These are phyloP conservation scores for Montipora cactus DNA, from an alignment of 64 coral and sea anemone genomes.

Conservation along the genomic window DNA sequence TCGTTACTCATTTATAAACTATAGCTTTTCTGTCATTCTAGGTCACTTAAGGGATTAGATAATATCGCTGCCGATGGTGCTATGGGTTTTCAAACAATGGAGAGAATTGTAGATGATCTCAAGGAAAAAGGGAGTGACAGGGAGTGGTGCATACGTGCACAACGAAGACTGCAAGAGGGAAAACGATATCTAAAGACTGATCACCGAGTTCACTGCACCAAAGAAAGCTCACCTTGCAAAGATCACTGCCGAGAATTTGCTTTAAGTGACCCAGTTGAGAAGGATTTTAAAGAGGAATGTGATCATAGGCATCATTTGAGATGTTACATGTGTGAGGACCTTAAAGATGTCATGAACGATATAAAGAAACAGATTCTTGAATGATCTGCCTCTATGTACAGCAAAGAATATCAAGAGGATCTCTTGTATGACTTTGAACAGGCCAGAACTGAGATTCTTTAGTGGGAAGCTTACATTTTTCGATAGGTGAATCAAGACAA, in stretches of 20 bases:
- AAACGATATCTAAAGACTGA: slow-evolving; percentile 64
- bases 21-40: background rate
- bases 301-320: too few species aligned
- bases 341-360: too few species aligned
- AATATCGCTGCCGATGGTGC: slow-evolving; percentile 52
- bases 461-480: too few species aligned
- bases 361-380: too few species aligned
- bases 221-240: slow-evolving; percentile 39
- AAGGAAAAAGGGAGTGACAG: background rate
- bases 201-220: slow-evolving; percentile 44
- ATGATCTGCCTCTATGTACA: too few species aligned
- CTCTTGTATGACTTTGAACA: too few species aligned
- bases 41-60: slow-evolving; percentile 50
- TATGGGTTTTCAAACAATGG: slow-evolving; percentile 37
- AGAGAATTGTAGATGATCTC: slow-evolving; percentile 39
- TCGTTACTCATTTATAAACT: too few species aligned
- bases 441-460: too few species aligned
- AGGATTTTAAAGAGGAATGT: background rate
- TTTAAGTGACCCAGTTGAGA: slow-evolving; percentile 51
- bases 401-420: too few species aligned
- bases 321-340: too few species aligned
- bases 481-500: background rate
- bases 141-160: slow-evolving; percentile 8
- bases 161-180: background rate
- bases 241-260: slow-evolving; percentile 58